A percentile compares a stretch with the other conserved stretches of the same genome.
Conservation (phyloP, 2,797 vertebrate species). For the Myotis findleyi region DNA sequence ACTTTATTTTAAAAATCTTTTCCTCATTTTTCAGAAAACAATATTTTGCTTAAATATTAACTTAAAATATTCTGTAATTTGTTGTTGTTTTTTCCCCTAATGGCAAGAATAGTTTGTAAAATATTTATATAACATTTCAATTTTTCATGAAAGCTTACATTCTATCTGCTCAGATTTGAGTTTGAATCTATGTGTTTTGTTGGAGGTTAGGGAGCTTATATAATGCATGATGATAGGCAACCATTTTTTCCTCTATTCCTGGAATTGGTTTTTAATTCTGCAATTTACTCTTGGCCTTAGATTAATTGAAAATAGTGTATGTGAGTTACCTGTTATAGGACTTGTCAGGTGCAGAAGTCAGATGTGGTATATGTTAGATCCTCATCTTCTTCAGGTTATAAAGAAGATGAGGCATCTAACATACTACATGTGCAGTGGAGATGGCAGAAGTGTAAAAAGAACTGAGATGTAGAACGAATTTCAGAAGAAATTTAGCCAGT, state of each 20-base stretch:
- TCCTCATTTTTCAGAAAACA: slow-evolving; percentile 24
- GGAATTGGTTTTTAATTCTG: slow-evolving; percentile 18
- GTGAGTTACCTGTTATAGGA: background rate
- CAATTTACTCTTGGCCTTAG: background rate
- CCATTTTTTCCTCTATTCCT: slow-evolving; percentile 39
- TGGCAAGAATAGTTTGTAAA: slow-evolving; percentile 1
- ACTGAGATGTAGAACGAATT: background rate
- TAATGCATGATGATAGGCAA: background rate
- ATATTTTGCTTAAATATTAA: slow-evolving; percentile 46
- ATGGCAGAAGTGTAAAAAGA: background rate
- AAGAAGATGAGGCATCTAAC: background rate
- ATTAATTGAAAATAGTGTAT: slow-evolving; percentile 33
- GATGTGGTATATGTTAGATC: background rate
- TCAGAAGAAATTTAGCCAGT: slow-evolving; percentile 10
- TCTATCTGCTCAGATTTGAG: slow-evolving; percentile 3
- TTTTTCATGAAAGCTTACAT: slow-evolving; percentile 27
- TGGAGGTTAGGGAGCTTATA: background rate
- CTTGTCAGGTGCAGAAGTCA: background rate
- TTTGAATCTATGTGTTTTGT: slow-evolving; percentile 31
- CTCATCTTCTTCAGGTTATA: background rate
- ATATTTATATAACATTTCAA: background rate
- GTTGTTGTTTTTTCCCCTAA: background rate
- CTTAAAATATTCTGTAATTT: background rate
- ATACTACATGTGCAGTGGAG: background rate
- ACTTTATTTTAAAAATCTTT: background rate